Evolutionary conservation across 1,140 invertebrate species (phyloP), one percentile per base, ranked within the genome.

Genomic region (Drosophila willistoni): DNA sequence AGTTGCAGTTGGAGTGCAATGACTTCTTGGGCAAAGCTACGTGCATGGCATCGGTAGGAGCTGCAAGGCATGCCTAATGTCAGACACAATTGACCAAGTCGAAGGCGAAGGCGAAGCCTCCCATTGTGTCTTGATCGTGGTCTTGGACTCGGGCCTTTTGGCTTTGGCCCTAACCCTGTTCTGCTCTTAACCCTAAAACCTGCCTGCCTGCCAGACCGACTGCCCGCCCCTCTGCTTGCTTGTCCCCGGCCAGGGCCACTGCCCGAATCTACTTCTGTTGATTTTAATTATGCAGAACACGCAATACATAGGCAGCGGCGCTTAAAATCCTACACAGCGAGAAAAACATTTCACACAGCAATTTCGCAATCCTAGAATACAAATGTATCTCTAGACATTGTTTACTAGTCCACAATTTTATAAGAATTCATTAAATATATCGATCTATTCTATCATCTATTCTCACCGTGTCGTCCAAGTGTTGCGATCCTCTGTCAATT

Each of bases 271-370:
- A 41, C 34, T 19, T 63, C 47, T 67, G 71, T 41, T 68, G 67
- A 64, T 71, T 71, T 78, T 68, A 74, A 78, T 78, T 78, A 78
- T 78, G 76, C 76, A 75, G 64, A 78, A 71, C 76, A 78, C 76
- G 76, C 68, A 68, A 77, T 25, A 51, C 44, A 51, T 51, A 10
- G 17, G 5, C 44, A 47, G 42, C 62, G 42, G 42, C 62, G 42
- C 70, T 41, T 29, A 63, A 51, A 72, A 68, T 41, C 29, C 19
- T 13, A 73, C 65, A 60, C 25, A 34, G 14, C 34, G 19, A 44
- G 47, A 19, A 60, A 22, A 13, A 39, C 5, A 13, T 39, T 13
- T 39, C 3, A 39, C 36, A n/a, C 29, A 29, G 3, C 29, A 6
- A 29, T 29, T 29, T 29, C 7, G 29, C 29, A 29, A 29, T 29